Percentiles rank a stretch among this genome's conserved stretches.
Conservation (phyloP, 2,797 vertebrate species). For the Intellagama lesueurii region DNA sequence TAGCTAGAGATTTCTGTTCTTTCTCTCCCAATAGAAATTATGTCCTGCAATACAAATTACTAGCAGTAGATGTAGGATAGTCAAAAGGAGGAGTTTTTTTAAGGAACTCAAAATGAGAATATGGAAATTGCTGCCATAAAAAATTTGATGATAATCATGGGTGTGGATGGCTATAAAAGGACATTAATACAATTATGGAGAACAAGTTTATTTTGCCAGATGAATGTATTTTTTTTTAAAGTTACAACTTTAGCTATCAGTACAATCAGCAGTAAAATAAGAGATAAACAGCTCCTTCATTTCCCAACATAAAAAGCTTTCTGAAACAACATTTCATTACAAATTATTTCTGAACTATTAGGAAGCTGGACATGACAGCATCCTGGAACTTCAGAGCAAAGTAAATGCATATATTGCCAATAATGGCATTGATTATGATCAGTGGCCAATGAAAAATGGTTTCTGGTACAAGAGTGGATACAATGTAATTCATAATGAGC, state of each 20-base stretch:
- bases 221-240: not conserved
- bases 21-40: not conserved
- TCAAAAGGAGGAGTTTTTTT: not conserved
- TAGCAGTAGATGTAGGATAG: not conserved
- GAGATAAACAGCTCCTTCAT: not conserved
- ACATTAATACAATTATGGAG: not conserved
- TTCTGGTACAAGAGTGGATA: slow-evolving; percentile 17
- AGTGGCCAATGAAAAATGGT: slow-evolving; percentile 17
- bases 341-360: slow-evolving; percentile 31
- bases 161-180: not conserved
- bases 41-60: not conserved
- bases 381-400: not conserved
- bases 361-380: slow-evolving; percentile 3
- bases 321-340: slow-evolving; percentile 4
- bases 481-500: slow-evolving; percentile 16
- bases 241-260: not conserved
- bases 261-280: slow-evolving; percentile 11
- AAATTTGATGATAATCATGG: not conserved
- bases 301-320: not conserved
- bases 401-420: slow-evolving; percentile 23
- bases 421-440: slow-evolving; percentile 18
- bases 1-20: too few relatives aligned
- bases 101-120: not conserved
- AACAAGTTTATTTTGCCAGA: not conserved
- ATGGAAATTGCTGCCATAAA: not conserved